phyloP scores from a whole-genome alignment of 2,888 invertebrate species.

The Spisula solida region DNA sequence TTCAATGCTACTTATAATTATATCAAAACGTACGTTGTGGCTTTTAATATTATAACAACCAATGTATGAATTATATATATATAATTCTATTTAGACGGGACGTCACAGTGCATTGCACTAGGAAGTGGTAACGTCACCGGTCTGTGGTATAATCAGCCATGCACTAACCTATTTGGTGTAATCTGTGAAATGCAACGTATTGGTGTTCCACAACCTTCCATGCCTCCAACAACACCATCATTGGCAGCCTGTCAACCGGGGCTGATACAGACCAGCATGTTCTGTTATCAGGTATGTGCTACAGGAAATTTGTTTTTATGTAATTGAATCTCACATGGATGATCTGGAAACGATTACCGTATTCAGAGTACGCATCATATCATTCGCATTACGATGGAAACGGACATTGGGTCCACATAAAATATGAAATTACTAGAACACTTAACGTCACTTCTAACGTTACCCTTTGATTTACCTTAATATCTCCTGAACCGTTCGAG shows the following conservation, averaged over 20 bases:
- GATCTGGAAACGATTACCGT: too few relatives aligned
- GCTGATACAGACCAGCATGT: conserved; percentile 68
- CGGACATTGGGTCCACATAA: too few relatives aligned
- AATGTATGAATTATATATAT: neutral
- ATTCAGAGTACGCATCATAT: too few relatives aligned
- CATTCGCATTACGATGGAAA: too few relatives aligned
- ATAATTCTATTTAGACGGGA: conserved; percentile 31
- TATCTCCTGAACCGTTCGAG: too few relatives aligned
- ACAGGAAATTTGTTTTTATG: neutral
- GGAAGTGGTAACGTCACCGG: conserved; percentile 74
- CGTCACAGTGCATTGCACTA: conserved; percentile 75
- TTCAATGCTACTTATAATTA: too few relatives aligned
- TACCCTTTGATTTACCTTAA: too few relatives aligned
- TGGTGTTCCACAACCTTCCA: conserved; percentile 70
- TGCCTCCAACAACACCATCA: conserved; percentile 62
- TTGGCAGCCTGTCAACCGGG: conserved; percentile 73
- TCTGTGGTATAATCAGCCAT: conserved; percentile 76
- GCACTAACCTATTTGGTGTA: conserved; percentile 65
- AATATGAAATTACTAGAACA: too few relatives aligned
- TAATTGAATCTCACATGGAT: too few relatives aligned
- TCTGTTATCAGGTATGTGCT: conserved; percentile 76
- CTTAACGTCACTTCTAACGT: too few relatives aligned
- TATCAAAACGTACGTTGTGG: too few relatives aligned
- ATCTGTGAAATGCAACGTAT: conserved; percentile 77
- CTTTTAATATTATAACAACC: too few relatives aligned